These are phyloP conservation scores for Acipenser ruthenus DNA, from an alignment of 2,797 vertebrate species.

Conservation along the genomic window DNA sequence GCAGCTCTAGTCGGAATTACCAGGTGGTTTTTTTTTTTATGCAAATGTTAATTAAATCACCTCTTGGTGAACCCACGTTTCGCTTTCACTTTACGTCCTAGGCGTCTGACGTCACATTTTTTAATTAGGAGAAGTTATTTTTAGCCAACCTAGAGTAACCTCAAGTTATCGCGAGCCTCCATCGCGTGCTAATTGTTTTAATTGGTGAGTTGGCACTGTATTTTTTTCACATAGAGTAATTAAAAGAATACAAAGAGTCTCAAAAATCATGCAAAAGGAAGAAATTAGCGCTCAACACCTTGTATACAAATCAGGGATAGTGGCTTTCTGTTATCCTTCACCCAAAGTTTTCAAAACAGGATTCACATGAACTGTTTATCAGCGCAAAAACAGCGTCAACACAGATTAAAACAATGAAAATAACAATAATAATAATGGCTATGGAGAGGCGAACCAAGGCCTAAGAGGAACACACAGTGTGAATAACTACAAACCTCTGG, in stretches of 20 bases:
- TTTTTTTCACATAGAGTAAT: neutral
- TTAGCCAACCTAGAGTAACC: conserved; percentile 46
- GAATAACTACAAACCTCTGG: too few relatives aligned
- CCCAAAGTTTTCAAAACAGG: too few relatives aligned
- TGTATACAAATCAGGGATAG: too few relatives aligned
- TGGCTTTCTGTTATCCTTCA: too few relatives aligned
- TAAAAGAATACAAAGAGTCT: neutral
- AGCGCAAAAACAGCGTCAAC: too few relatives aligned
- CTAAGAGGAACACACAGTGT: too few relatives aligned
- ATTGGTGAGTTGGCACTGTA: conserved; percentile 1
- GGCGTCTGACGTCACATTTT: conserved; percentile 64
- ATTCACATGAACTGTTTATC: too few relatives aligned
- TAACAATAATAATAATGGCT: too few relatives aligned
- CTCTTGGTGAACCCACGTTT: conserved; percentile 42
- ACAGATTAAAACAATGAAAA: too few relatives aligned
- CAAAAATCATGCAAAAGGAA: too few relatives aligned
- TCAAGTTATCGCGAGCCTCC: conserved; percentile 20
- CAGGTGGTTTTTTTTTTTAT: conserved; percentile 9
- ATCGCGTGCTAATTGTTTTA: conserved; percentile 22
- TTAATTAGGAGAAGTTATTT: conserved; percentile 58
- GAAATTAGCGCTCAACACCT: too few relatives aligned
- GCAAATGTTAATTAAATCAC: conserved; percentile 29
- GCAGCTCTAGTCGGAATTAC: neutral
- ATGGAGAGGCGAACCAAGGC: too few relatives aligned
- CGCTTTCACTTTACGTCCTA: conserved; percentile 40